Conservation (phyloP, 2,888 invertebrate species). For the Hypena proboscidalis region DNA sequence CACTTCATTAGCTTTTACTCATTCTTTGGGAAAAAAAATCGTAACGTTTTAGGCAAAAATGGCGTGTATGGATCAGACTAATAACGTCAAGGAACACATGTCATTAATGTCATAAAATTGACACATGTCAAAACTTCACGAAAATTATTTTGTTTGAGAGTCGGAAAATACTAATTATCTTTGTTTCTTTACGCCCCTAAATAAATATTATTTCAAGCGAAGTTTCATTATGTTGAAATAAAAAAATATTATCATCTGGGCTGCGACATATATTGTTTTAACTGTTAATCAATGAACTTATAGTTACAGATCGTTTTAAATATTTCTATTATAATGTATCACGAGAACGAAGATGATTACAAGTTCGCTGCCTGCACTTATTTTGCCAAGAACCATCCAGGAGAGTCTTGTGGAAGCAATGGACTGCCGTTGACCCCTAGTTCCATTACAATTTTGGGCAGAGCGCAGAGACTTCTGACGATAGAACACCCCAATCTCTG, state of each 20-base stretch:
- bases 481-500: slow-evolving; percentile 93
- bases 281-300: no score
- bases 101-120: not conserved
- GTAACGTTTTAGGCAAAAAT: no score
- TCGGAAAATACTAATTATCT: not conserved
- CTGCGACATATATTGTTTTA: no score
- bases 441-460: slow-evolving; percentile 96
- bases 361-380: slow-evolving; percentile 95
- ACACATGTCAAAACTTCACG: no score
- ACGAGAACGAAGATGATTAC: slow-evolving; percentile 59
- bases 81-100: no score
- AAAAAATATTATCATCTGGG: no score
- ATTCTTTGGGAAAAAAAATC: no score
- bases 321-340: slow-evolving; percentile 41
- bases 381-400: slow-evolving; percentile 95
- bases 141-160: not conserved
- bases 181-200: not conserved
- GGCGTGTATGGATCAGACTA: no score
- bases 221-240: no score
- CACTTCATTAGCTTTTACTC: no score
- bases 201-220: not conserved
- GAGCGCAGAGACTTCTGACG: slow-evolving; percentile 92
- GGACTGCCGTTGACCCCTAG: slow-evolving; percentile 98
- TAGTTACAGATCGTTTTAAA: no score
- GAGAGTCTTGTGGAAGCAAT: slow-evolving; percentile 97